phyloP scores from a whole-genome alignment of 1,140 invertebrate genomes.

The Drosophila azteca region DNA sequence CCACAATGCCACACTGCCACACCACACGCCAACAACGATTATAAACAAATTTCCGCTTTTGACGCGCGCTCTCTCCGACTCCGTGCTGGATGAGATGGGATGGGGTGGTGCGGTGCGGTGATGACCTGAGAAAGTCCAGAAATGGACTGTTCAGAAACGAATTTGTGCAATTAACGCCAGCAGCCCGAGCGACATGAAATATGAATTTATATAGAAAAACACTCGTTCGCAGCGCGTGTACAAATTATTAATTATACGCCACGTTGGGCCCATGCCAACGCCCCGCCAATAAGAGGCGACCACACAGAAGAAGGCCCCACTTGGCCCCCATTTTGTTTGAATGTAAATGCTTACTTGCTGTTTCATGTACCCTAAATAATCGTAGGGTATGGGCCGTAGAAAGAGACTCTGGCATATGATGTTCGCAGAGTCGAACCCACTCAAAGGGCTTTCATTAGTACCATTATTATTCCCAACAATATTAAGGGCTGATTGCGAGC shows the following conservation, averaged over 20 bases:
- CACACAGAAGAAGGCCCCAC: slow-evolving; percentile 28
- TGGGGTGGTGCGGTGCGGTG: slow-evolving; percentile 7
- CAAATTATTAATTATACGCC: slow-evolving; percentile 79
- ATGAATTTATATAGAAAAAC: slow-evolving; percentile 45
- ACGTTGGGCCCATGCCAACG: slow-evolving; percentile 60
- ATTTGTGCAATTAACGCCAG: slow-evolving; percentile 78
- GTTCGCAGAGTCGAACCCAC: neutral
- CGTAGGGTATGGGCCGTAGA: too few species aligned
- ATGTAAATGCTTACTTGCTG: slow-evolving; percentile 47
- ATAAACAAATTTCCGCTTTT: slow-evolving; percentile 83
- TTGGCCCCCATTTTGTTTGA: slow-evolving; percentile 34
- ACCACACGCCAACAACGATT: slow-evolving; percentile 75
- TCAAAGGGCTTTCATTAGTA: slow-evolving; percentile 23
- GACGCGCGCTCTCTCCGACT: slow-evolving; percentile 53
- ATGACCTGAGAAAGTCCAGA: slow-evolving; percentile 64
- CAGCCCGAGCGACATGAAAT: slow-evolving; percentile 53
- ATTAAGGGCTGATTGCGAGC: slow-evolving; percentile 34
- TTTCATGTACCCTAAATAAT: slow-evolving; percentile 7
- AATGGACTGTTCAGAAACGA: slow-evolving; percentile 74
- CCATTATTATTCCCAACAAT: slow-evolving; percentile 15
- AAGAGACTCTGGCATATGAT: too few species aligned
- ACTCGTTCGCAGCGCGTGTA: slow-evolving; percentile 57
- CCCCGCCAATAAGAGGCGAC: slow-evolving; percentile 36
- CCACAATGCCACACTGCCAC: slow-evolving; percentile 1
- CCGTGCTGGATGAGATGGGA: neutral